Conservation (phyloP, 92 coral and sea anemone species). For the Zoanthus sansibaricus region DNA sequence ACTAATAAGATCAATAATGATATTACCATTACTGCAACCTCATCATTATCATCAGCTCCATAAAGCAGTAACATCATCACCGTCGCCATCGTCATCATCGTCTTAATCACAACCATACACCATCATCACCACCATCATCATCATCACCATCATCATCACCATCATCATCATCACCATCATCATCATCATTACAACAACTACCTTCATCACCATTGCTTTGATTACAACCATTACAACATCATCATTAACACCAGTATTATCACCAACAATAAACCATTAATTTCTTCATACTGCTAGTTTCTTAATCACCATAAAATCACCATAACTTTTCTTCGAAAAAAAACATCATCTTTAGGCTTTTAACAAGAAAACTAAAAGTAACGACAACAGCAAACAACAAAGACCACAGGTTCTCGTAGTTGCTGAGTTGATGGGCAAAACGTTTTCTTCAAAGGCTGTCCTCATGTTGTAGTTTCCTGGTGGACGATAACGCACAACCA, state of each 20-base stretch:
- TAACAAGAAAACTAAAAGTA: slow-evolving; percentile 8
- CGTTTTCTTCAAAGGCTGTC: slow-evolving; percentile 60
- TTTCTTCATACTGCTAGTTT: neutral
- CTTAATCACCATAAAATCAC: neutral
- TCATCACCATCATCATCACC: neutral
- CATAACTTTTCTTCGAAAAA: too few species aligned
- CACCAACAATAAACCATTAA: neutral
- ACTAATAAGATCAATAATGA: neutral
- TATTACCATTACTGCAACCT: neutral
- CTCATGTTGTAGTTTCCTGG: slow-evolving; percentile 75
- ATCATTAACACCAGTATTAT: neutral
- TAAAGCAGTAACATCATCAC: neutral
- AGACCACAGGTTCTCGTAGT: neutral
- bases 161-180: neutral
- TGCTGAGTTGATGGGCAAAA: slow-evolving; percentile 37
- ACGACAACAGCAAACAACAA: neutral
- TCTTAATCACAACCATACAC: neutral
- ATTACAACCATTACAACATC: neutral
- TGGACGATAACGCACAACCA: slow-evolving; percentile 83
- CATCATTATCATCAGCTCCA: neutral
- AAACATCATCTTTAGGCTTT: neutral
- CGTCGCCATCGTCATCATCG: neutral
- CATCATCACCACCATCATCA: neutral
- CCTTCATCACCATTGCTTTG: neutral
- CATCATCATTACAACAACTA: neutral